phyloP scores from a whole-genome alignment of 2,113 vertebrate genomes.

The Actenoides lindsayi region DNA sequence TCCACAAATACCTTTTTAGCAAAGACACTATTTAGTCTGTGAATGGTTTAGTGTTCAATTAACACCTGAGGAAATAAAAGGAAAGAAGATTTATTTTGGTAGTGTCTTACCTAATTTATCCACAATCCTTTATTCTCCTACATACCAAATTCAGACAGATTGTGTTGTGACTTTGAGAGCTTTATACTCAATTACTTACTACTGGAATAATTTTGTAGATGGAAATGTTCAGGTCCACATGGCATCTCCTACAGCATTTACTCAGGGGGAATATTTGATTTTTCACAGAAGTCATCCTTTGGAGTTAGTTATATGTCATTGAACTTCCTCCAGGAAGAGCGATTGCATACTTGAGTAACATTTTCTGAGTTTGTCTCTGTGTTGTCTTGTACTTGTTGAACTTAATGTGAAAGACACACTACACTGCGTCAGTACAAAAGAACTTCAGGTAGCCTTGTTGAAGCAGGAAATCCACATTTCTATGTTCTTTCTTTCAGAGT shows the following conservation, averaged over 20 bases:
- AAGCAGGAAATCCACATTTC: slow-evolving; percentile 63
- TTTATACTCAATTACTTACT: not conserved
- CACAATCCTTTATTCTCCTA: not conserved
- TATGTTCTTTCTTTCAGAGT: slow-evolving; percentile 49
- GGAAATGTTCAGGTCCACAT: not conserved
- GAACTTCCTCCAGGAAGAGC: not conserved
- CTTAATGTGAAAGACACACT: not conserved
- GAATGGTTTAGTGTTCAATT: not conserved
- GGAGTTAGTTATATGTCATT: not conserved
- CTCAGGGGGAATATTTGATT: not conserved
- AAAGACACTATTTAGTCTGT: not conserved
- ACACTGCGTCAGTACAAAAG: not conserved
- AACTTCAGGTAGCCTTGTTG: slow-evolving; percentile 38
- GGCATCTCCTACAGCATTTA: not conserved
- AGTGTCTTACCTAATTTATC: not conserved
- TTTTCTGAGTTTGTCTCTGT: not conserved
- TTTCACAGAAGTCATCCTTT: not conserved
- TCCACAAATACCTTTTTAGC: not conserved
- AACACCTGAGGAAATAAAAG: not conserved
- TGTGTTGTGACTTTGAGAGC: not conserved
- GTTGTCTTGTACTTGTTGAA: not conserved
- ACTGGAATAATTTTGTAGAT: not conserved
- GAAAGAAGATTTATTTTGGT: not conserved
- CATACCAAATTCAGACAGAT: not conserved
- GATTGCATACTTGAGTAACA: slow-evolving; percentile 1